Evolutionary conservation across 2,113 vertebrate genomes (phyloP), one percentile per base, ranked within the genome.

Genomic region (Murina feae): DNA sequence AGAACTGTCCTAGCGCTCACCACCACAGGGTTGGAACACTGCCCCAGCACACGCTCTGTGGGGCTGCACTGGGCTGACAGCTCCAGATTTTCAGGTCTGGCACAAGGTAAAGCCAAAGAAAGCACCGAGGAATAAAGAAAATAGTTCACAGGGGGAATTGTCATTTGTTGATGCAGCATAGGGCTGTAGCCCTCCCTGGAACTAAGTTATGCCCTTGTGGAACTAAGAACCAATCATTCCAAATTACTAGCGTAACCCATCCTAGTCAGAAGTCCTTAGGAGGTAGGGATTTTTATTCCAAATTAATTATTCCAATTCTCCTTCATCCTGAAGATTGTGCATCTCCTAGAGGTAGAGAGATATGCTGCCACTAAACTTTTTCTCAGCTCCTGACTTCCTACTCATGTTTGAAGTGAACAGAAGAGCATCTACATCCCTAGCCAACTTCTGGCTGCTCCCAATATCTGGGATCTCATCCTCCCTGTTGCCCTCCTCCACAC

Each of bases 1-100:
- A 88, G 87, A 90, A 81, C 65, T 0, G 0, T 81, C 68, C 21
- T 93, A 93, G 81, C 60, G 76, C 44, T 90, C 81, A n/a, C 47
- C 5, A 1, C 80, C 6, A 6, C 47, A 88, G 68, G 82, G 32
- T 2, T 96, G 96, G 95, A 95, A 58, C 39, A 30, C 47, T 65
- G 87, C 96, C 96, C 85, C 42, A 9, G 28, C 42, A 63, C 88
- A 28, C 30, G 53, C 95, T 88, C 76, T 20, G 4, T 37, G 11
- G 80, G 14, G 81, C 91, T 87, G 80, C 75, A 49, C 69, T 16
- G 16, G 78, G 93, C 49, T 65, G 85, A 94, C 84, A 90, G 90
- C 81, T 78, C 81, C 92, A 95, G 92, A 90, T 58, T 74, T 81
- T 78, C 92, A 95, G 90, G 28, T 91, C 84, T 96, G 86, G 71